These are phyloP conservation scores for Drosophila falleni DNA, from an alignment of 2,888 invertebrate species.

Conservation along the genomic window DNA sequence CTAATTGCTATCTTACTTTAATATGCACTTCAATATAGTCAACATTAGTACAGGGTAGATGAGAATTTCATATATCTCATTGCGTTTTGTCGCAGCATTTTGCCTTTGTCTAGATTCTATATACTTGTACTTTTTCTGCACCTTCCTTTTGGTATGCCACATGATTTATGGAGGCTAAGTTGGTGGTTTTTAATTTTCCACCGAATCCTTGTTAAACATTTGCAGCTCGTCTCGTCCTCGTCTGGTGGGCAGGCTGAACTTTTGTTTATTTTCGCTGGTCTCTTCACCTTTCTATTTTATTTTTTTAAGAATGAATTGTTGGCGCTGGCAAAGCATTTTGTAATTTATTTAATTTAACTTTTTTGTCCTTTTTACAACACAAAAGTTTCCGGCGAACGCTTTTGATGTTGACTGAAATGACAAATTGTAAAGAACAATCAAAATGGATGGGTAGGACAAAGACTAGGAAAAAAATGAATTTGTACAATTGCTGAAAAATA, in stretches of 20 bases:
- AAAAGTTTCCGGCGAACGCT: constrained; percentile 61
- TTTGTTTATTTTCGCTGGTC: constrained; percentile 53
- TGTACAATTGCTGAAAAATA: neutral
- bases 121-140: neutral
- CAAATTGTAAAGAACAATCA: constrained; percentile 61
- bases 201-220: constrained; percentile 69
- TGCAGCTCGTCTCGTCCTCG: constrained; percentile 56
- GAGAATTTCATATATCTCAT: constrained; percentile 65
- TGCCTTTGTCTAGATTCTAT: constrained; percentile 51
- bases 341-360: constrained; percentile 82
- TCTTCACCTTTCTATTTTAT: constrained; percentile 42
- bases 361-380: constrained; percentile 42
- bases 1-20: neutral
- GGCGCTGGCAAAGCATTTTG: constrained; percentile 72
- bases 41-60: constrained; percentile 28
- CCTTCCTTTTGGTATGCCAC: constrained; percentile 45
- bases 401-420: constrained; percentile 63
- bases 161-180: constrained; percentile 78
- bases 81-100: constrained; percentile 48
- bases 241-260: constrained; percentile 63
- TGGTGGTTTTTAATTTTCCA: constrained; percentile 79
- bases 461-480: constrained; percentile 13
- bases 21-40: neutral
- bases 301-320: constrained; percentile 56
- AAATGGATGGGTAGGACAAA: constrained; percentile 26